Evolutionary conservation across 2,888 invertebrate genomes (phyloP).

Genomic region (Oasisia sp.): DNA sequence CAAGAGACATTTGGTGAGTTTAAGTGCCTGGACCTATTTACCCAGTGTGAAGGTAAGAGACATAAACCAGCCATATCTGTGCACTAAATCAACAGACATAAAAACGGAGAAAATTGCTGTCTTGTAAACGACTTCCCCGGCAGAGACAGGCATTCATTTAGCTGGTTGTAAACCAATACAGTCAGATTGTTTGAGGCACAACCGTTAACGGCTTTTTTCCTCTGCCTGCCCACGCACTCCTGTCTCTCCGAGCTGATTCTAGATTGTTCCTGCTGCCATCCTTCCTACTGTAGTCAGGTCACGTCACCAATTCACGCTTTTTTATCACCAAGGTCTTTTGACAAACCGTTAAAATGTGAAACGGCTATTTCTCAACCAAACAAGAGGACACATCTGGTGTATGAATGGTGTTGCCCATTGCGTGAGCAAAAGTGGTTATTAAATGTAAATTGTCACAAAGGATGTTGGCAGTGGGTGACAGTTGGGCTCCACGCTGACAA

Average conservation of each 20-base stretch:
- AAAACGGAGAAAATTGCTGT: conserved; percentile 13
- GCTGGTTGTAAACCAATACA: neutral
- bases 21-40: neutral
- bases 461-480: neutral
- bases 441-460: neutral
- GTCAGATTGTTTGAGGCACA: neutral
- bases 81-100: neutral
- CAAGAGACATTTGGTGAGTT: neutral
- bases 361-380: neutral
- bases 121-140: neutral
- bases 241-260: neutral
- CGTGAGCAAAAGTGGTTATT: neutral
- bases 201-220: neutral
- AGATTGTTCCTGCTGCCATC: neutral
- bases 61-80: neutral
- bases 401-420: neutral
- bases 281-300: neutral
- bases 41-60: neutral
- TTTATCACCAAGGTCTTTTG: neutral
- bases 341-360: neutral
- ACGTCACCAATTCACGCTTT: neutral
- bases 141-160: neutral
- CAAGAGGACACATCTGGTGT: neutral
- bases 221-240: neutral
- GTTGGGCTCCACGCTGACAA: neutral